These are phyloP conservation scores for Drosophila putrida DNA, from an alignment of 2,888 invertebrate genomes.

Conservation along the genomic window DNA sequence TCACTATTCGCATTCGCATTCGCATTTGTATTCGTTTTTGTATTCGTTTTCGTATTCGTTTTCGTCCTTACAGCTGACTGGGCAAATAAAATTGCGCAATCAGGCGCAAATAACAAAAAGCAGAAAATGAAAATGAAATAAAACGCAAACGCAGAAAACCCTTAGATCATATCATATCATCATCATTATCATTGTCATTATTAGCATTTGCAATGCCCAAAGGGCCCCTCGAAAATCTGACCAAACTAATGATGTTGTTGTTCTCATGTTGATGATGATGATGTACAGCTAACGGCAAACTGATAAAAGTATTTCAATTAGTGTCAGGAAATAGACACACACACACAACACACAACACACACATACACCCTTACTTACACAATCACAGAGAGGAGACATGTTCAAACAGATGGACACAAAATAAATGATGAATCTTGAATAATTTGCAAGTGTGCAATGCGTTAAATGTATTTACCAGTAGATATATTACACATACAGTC, in stretches of 20 bases:
- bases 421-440: constrained; percentile 62
- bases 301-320: constrained; percentile 81
- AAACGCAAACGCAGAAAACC: constrained; percentile 51
- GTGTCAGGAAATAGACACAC: constrained; percentile 66
- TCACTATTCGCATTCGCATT: constrained; percentile 7
- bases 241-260: constrained; percentile 16
- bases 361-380: constrained; percentile 2
- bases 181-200: constrained; percentile 12
- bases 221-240: constrained; percentile 32
- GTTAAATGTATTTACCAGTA: constrained; percentile 28
- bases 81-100: constrained; percentile 74
- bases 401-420: constrained; percentile 31
- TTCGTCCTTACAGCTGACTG: constrained; percentile 63
- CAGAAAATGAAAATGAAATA: constrained; percentile 60
- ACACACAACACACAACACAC: constrained; percentile 3
- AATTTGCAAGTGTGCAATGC: constrained; percentile 55
- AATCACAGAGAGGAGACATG: not conserved
- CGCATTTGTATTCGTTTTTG: constrained; percentile 5
- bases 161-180: constrained; percentile 73
- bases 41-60: constrained; percentile 18
- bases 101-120: constrained; percentile 72
- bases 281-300: constrained; percentile 41
- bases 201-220: constrained; percentile 38
- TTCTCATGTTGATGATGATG: constrained; percentile 28
- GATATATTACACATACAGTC: constrained; percentile 1